These are phyloP conservation scores for Remorina albescens DNA, from an alignment of 2,797 vertebrate species.

Conservation along the genomic window DNA sequence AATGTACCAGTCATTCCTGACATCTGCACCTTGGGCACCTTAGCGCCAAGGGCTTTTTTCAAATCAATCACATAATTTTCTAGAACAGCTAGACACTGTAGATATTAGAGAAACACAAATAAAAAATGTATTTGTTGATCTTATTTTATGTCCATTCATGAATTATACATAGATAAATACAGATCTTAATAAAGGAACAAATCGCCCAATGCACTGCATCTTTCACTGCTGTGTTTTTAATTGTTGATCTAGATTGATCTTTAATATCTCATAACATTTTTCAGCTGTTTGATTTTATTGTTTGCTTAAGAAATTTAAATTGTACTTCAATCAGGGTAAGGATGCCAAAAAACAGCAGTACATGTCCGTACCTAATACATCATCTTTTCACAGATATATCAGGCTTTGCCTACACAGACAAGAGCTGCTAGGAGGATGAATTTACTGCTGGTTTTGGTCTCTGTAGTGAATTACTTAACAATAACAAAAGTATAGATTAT, in stretches of 20 bases:
- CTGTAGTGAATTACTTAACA: neutral
- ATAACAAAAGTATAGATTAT: neutral
- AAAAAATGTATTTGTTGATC: neutral
- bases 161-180: too few relatives aligned
- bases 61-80: neutral
- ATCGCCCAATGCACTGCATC: neutral
- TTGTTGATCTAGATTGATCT: neutral
- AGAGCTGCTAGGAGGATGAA: neutral
- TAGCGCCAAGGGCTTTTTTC: neutral
- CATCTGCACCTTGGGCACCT: neutral
- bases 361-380: neutral
- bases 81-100: neutral
- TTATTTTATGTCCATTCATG: neutral
- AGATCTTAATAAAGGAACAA: neutral
- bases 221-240: neutral
- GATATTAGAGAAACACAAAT: neutral
- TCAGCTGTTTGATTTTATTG: neutral
- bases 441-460: too few relatives aligned
- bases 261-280: neutral
- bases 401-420: neutral
- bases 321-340: too few relatives aligned
- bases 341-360: neutral
- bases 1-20: neutral
- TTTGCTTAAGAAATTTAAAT: neutral
- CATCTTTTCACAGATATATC: neutral